Conservation (phyloP, 2,113 vertebrate species). For the Empidonax traillii region DNA sequence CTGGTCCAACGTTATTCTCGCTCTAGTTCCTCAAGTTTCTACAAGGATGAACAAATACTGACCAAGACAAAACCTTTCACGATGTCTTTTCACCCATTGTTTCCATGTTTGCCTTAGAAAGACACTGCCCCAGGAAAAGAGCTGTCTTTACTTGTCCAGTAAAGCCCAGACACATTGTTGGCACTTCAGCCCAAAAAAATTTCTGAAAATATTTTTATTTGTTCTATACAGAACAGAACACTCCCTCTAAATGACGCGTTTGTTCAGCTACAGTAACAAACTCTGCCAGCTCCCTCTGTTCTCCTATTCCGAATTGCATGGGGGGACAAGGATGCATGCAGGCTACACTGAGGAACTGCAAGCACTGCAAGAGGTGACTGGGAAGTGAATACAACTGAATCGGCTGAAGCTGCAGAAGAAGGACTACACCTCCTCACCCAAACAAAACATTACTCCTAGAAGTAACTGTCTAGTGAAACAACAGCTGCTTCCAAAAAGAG, state of each 20-base stretch:
- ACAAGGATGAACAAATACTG: background rate
- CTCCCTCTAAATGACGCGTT: slow-evolving; percentile 5
- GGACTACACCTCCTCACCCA: background rate
- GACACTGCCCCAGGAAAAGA: slow-evolving; percentile 1
- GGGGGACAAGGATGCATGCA: background rate
- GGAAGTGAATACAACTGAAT: background rate
- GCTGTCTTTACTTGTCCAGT: background rate
- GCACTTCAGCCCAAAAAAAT: slow-evolving; percentile 7
- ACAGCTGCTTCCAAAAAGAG: background rate
- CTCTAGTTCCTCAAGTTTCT: background rate
- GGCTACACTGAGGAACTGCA: background rate
- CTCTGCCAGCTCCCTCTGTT: background rate
- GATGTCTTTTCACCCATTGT: background rate
- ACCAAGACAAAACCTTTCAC: background rate
- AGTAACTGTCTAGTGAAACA: background rate
- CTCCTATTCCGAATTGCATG: background rate
- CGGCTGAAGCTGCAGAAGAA: background rate
- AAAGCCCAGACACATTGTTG: slow-evolving; percentile 19
- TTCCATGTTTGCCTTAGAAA: slow-evolving; percentile 4
- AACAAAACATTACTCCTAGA: background rate
- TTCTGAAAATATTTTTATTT: slow-evolving; percentile 47
- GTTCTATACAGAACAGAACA: slow-evolving; percentile 41
- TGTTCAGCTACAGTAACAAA: slow-evolving; percentile 19
- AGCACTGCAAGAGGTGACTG: background rate
- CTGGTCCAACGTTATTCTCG: background rate